A percentile compares a stretch with the other conserved stretches of the same genome.
phyloP scores from a whole-genome alignment of 2,888 invertebrate genomes.

The Beris chalybata region DNA sequence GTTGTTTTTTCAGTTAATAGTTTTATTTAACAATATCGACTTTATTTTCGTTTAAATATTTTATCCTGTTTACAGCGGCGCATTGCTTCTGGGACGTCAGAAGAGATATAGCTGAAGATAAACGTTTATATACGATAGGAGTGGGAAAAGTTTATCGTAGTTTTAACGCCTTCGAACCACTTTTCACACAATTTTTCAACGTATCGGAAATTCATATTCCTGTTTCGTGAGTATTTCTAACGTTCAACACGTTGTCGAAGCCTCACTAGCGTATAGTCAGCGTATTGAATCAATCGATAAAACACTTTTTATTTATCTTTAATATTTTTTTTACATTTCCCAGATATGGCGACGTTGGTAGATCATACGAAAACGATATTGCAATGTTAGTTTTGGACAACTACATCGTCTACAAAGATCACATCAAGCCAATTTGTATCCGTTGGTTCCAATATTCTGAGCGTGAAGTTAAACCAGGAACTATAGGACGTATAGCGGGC shows the following conservation, averaged over 20 bases:
- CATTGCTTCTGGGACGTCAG: constrained; percentile 33
- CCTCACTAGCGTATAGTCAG: no score
- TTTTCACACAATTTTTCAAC: constrained; percentile 1
- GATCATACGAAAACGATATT: constrained; percentile 39
- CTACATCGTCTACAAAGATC: no score
- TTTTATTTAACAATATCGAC: no score
- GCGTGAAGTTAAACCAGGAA: constrained; percentile 19
- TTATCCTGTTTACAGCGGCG: constrained; percentile 18
- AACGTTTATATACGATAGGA: background rate
- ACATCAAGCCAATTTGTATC: no score
- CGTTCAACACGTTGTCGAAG: no score
- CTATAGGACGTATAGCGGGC: background rate
- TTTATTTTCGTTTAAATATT: background rate
- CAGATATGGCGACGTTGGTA: constrained; percentile 41
- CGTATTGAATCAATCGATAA: no score
- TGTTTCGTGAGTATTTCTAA: constrained; percentile 29
- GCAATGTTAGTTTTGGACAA: no score
- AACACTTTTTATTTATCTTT: no score
- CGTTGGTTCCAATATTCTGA: constrained; percentile 27
- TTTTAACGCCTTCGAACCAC: no score
- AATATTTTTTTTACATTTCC: background rate
- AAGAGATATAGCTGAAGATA: background rate
- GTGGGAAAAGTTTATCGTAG: constrained; percentile 8
- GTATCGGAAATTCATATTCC: constrained; percentile 39
- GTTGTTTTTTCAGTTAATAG: no score